These are phyloP conservation scores for Clistopyga incitator DNA, from an alignment of 2,888 invertebrate genomes.

Conservation along the genomic window DNA sequence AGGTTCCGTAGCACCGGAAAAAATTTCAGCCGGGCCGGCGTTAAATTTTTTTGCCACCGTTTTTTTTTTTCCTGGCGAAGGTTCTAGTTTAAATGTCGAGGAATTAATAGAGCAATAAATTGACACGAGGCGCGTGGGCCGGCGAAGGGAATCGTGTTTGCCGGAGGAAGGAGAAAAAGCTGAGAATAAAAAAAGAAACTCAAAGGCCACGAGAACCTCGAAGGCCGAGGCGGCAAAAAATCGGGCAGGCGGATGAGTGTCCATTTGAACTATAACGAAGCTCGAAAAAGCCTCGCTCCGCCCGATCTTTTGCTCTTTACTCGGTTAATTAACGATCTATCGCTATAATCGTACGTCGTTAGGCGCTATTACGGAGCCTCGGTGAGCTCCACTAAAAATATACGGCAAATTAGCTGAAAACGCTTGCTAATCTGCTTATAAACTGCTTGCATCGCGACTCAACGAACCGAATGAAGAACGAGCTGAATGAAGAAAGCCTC, in stretches of 20 bases:
- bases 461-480: neutral
- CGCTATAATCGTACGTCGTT: neutral
- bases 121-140: neutral
- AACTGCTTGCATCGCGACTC: no score
- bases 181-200: conserved; percentile 30
- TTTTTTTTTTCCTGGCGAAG: neutral
- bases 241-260: conserved; percentile 18
- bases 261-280: neutral
- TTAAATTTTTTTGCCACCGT: neutral
- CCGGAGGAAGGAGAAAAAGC: conserved; percentile 3
- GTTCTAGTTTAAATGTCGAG: conserved; percentile 14
- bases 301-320: neutral
- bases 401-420: neutral
- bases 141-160: conserved; percentile 33
- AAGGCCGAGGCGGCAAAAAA: conserved; percentile 58
- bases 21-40: no score
- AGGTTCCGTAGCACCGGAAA: no score
- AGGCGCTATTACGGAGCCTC: neutral
- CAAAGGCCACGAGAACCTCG: conserved; percentile 50
- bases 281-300: neutral
- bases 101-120: conserved; percentile 49
- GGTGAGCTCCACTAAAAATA: neutral
- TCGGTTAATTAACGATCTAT: conserved; percentile 5
- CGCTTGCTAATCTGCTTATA: no score
- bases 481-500: neutral